Evolutionary conservation across 1,140 invertebrate genomes (phyloP).

Genomic region (Drosophila kikkawai): DNA sequence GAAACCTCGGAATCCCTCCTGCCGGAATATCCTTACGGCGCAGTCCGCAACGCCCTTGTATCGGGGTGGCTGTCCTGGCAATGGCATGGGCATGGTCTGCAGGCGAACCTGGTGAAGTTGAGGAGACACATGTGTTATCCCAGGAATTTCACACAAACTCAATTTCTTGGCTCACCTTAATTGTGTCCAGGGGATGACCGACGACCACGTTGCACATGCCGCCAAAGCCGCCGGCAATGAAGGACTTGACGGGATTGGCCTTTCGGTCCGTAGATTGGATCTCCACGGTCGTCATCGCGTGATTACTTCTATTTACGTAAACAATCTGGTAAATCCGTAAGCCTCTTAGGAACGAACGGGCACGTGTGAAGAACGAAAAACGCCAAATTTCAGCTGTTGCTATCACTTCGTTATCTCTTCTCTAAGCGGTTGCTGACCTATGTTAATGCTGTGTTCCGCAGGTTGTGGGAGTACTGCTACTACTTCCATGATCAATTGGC

Average conservation of each 20-base stretch:
- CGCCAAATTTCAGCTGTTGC: slow-evolving; percentile 9
- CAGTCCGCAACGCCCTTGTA: slow-evolving; percentile 97
- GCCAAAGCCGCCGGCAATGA: slow-evolving; percentile 98
- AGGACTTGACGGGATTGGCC: slow-evolving; percentile 95
- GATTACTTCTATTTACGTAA: slow-evolving; percentile 62
- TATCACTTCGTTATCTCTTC: slow-evolving; percentile 53
- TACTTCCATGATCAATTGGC: slow-evolving; percentile 54
- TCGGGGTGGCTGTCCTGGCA: slow-evolving; percentile 89
- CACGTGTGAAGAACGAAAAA: slow-evolving; percentile 24
- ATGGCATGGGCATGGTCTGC: slow-evolving; percentile 95
- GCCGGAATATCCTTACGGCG: slow-evolving; percentile 93
- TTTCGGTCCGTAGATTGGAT: slow-evolving; percentile 69
- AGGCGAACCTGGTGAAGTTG: slow-evolving; percentile 89
- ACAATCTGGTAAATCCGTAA: slow-evolving; percentile 18
- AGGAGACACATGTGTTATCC: not conserved
- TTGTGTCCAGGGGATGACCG: slow-evolving; percentile 97
- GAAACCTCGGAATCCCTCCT: slow-evolving; percentile 93
- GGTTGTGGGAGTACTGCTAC: slow-evolving; percentile 16
- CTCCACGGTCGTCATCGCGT: slow-evolving; percentile 30
- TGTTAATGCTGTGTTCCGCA: slow-evolving; percentile 28
- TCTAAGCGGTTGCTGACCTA: slow-evolving; percentile 40
- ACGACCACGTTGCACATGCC: slow-evolving; percentile 96
- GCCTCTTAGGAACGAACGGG: not conserved
- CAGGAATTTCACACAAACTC: not conserved
- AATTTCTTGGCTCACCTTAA: slow-evolving; percentile 88